Base-by-base conservation (phyloP, 2,888 invertebrate genomes). In the Mythimna pallens region DNA sequence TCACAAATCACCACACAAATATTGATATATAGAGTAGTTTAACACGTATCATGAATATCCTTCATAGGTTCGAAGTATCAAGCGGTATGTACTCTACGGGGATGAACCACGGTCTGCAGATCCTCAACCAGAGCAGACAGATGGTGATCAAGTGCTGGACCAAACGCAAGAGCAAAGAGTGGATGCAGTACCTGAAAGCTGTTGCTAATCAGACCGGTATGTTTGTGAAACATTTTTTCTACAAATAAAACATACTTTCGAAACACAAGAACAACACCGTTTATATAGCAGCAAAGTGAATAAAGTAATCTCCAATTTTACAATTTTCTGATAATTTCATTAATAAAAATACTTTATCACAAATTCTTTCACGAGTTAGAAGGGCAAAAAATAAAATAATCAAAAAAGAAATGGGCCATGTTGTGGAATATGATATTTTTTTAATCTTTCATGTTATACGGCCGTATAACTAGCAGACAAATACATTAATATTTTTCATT, bases 41-140 rank as follows among this genome's bases (percentile, higher is more conserved):
- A 25, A 55, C 40, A 65, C 4, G 7, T 22, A 12, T 17, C 14
- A 6, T 25, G 5, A 8, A 25, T 52, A 20, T 71, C 76, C 65
- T 74, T 36, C n/a, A 34, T 34, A 96, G 96, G 61, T 99, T 99
- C 91, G 98, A 98, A 93, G 98, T 99, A 17, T 98, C 98, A 61
- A 98, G 98, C 80, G 99, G 99, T 36, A 97, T 98, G 95, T 98
- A 98, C 89, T 97, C 98, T n/a, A 98, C 99, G n/a, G 99, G 99
- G 0, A 95, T 99, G 89, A 97, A 98, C 82, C 98, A 98, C 88
- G 99, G 99, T 0, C 96, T 99, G 30, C 98, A 99, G 89, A 97
- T 99, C 76, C 96, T 98, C 61, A 99, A 99, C 90, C 97, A 98
- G 71, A 98, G 98, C 90, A 95, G 99, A 58, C 98, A 98, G 89